These are phyloP conservation scores for Meloidogyne floridensis DNA, from an alignment of 1,140 invertebrate genomes.

Conservation along the genomic window DNA sequence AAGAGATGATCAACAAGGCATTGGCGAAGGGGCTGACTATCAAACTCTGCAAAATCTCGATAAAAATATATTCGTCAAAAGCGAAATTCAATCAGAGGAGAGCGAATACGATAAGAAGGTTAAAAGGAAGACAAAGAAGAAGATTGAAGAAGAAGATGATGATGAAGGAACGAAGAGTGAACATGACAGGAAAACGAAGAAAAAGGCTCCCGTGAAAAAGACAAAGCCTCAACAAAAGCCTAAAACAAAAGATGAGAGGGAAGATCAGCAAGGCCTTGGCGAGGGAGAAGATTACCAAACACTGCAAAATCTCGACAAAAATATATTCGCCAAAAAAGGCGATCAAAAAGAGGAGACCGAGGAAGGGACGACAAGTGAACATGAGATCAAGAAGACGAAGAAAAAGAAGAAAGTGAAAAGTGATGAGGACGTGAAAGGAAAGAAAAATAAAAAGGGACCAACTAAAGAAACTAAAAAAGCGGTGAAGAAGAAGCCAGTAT, in stretches of 20 bases:
- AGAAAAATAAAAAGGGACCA: background rate
- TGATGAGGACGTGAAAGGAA: background rate
- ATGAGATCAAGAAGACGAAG: background rate
- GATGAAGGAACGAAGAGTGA: background rate
- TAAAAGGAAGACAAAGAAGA: background rate
- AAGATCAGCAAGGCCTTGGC: no score
- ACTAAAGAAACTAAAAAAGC: background rate
- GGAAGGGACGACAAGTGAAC: background rate
- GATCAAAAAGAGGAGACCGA: background rate
- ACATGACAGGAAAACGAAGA: background rate
- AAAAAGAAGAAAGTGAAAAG: slow-evolving; percentile 6
- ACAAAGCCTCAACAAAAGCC: no score
- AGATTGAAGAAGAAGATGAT: background rate
- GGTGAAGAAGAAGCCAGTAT: background rate
- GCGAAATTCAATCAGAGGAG: background rate
- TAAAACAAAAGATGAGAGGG: no score
- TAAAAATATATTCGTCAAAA: slow-evolving; percentile 10
- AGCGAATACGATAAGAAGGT: background rate
- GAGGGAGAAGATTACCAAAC: background rate
- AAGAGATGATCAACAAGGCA: background rate
- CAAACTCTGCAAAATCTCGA: background rate
- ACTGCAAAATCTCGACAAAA: background rate
- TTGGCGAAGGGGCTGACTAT: background rate
- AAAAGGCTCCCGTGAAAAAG: background rate
- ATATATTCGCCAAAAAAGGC: background rate